phyloP scores from a whole-genome alignment of 2,113 vertebrate genomes.

The Chrysemys picta region DNA sequence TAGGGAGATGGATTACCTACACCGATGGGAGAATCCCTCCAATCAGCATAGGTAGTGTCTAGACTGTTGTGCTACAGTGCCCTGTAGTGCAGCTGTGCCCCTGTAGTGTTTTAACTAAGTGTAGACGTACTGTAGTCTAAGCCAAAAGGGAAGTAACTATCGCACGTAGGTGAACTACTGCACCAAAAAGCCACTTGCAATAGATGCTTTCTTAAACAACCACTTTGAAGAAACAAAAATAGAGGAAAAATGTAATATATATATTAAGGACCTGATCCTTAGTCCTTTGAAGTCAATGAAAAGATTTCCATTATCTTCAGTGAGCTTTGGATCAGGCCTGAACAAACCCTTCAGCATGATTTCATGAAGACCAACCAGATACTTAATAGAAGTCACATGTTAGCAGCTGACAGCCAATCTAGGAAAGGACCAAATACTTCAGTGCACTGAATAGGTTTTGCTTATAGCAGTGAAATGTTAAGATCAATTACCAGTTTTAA shows the following conservation, averaged over 20 bases:
- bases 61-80: neutral
- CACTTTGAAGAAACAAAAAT: neutral
- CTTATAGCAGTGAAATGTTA: neutral
- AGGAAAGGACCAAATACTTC: slow-evolving; percentile 8
- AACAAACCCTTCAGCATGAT: neutral
- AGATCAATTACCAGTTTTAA: neutral
- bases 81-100: too few relatives aligned
- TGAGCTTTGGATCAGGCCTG: neutral
- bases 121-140: neutral
- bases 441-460: neutral
- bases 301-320: neutral
- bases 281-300: neutral
- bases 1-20: neutral
- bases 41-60: neutral
- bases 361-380: neutral
- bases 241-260: neutral
- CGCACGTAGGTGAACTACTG: neutral
- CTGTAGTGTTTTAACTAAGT: neutral
- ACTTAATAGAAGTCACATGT: neutral
- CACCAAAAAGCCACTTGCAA: neutral
- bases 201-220: neutral
- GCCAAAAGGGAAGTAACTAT: neutral
- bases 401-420: neutral
- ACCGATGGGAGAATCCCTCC: neutral
- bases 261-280: neutral